These are phyloP conservation scores for Dryas iulia DNA, from an alignment of 1,140 invertebrate species.

Conservation along the genomic window DNA sequence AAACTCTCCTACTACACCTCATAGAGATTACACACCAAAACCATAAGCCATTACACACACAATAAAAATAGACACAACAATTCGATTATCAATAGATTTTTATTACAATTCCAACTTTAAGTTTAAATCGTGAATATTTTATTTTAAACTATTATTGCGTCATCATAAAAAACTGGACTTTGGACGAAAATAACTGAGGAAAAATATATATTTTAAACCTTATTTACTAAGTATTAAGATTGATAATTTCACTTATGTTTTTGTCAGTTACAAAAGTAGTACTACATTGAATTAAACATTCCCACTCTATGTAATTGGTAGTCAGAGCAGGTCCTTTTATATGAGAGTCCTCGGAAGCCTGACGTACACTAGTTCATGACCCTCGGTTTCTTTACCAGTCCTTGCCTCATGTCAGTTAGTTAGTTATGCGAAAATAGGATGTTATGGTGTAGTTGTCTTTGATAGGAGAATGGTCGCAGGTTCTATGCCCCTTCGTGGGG, in stretches of 20 bases:
- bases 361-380: constrained; percentile 23
- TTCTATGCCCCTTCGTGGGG: too few relatives aligned
- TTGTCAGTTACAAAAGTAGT: constrained; percentile 9
- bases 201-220: neutral
- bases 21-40: neutral
- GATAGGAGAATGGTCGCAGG: too few relatives aligned
- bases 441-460: too few relatives aligned
- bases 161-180: constrained; percentile 4
- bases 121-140: constrained; percentile 7
- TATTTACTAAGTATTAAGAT: neutral
- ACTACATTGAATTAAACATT: constrained; percentile 18
- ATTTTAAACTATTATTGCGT: constrained; percentile 10
- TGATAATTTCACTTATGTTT: neutral
- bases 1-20: too few relatives aligned
- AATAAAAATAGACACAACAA: neutral
- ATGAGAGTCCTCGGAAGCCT: constrained; percentile 32
- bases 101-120: constrained; percentile 5
- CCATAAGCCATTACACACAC: neutral
- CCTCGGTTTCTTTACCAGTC: constrained; percentile 6
- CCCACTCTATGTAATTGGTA: constrained; percentile 15
- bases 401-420: neutral
- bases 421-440: neutral
- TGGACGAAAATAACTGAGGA: neutral
- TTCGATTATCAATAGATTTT: constrained; percentile 1
- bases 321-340: constrained; percentile 23